Evolutionary conservation across 2,113 vertebrate species (phyloP), one percentile per base, ranked within the genome.

Genomic region (Solenodon paradoxus): DNA sequence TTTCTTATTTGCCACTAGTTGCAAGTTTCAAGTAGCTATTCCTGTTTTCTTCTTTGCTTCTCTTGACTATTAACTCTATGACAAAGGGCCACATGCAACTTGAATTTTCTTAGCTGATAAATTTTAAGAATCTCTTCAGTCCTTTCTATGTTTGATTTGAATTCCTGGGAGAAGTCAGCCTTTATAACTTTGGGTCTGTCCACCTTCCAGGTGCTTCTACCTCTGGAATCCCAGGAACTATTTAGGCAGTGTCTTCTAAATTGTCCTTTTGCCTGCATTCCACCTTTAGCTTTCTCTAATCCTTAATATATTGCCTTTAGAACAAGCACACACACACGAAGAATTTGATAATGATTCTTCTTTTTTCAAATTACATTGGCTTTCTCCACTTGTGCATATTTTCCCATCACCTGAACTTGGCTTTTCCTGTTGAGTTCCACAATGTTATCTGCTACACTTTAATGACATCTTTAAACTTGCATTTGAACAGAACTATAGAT

Each of bases 401-500:
- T 59, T 38, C 12, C 86, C 19, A 91, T 57, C 90, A 84, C 71
- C 78, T 95, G 92, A 96, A 72, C 96, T 94, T 96, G 92, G 88
- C 57, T 95, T 96, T 92, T 72, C 80, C 84, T 28, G 64, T 88
- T 78, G 26, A 88, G 42, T 57, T 61, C 69, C 63, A 85, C 71
- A 81, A 30, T 74, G 63, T 91, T 91, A 94, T 72, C 89, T 57
- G 83, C 71, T 78, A 86, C 57, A 66, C 92, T 96, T 96, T 85
- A 96, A 96, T 96, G 82, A 88, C 81, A 77, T 63, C 94, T 96
- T 96, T 92, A 93, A 88, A 82, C 84, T 94, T 84, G 61, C 68
- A 93, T 92, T 96, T 80, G 59, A 74, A 95, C 59, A 95, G 83
- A 93, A 93, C 89, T 82, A 88, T 17, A 96, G 97, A 97, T 94